Evolutionary conservation across 1,140 invertebrate genomes (phyloP), one percentile per base, ranked within the genome.

Genomic region (Zaprionus camerounensis): DNA sequence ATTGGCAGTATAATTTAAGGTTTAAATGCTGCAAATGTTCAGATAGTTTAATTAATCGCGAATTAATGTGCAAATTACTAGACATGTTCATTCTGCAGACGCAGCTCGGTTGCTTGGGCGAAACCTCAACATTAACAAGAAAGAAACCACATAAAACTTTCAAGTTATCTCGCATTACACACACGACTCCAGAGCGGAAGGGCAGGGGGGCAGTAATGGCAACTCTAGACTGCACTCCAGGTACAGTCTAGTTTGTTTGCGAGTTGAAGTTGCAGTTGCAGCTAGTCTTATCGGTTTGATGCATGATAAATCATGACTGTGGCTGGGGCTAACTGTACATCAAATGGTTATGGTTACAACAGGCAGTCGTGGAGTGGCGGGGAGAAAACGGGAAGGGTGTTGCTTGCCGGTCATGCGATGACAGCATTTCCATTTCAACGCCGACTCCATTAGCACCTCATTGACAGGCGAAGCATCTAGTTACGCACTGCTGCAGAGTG

Each of bases 371-470:
- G 38, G 6, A 46, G 41, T 13, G 13, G 15, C 5, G n/a, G 24
- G 17, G 11, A 2, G 20, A 11, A 11, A 22, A 12, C 12, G 7
- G 1, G 24, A 34, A 38, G 53, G 36, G 44, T 57, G 64, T 22
- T 11, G 41, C 20, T n/a, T 58, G 64, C 36, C 53, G 65, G 65
- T 72, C 76, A 69, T 84, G 78, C 73, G 62, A 67, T 71, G 62
- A 76, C 71, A 66, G 61, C 44, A 72, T 62, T 66, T 69, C 78
- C 46, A 51, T 51, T 66, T 69, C 78, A 77, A 63, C 68, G 75
- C 70, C 64, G 70, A 46, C 78, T 70, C 81, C 78, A 88, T 87
- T 87, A 87, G 84, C 83, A 87, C 83, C 83, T 87, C 84, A 84
- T 75, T 83, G 81, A 84, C 81, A 88, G 72, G 49, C 63, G 63